These are phyloP conservation scores for Esox niger DNA, from an alignment of 2,113 vertebrate genomes.

Conservation along the genomic window DNA sequence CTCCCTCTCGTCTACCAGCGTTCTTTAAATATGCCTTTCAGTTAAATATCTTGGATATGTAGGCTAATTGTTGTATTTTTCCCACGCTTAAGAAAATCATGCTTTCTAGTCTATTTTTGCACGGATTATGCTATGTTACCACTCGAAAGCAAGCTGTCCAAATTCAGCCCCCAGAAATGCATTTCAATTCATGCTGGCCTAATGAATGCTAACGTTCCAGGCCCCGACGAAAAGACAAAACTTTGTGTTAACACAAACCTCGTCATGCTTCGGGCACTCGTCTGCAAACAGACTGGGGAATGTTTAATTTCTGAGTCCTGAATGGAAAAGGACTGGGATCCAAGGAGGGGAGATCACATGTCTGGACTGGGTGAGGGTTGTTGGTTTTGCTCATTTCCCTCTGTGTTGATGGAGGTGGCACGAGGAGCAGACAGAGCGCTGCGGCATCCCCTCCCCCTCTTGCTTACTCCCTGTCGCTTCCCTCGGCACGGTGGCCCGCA, in stretches of 20 bases:
- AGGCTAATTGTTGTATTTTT: no score
- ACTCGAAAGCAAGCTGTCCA: not conserved
- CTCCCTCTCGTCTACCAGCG: no score
- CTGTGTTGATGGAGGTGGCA: not conserved
- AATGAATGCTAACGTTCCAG: not conserved
- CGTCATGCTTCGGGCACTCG: not conserved
- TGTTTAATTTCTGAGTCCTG: not conserved
- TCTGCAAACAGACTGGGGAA: not conserved
- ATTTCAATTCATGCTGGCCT: not conserved
- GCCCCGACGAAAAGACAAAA: not conserved
- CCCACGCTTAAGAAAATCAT: no score
- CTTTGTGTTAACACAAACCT: not conserved
- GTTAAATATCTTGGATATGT: no score
- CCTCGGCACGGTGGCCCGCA: conserved; percentile 23
- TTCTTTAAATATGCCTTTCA: no score
- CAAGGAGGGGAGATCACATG: not conserved
- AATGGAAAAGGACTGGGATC: no score
- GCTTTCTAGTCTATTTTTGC: not conserved
- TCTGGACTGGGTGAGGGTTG: not conserved
- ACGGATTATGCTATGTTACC: not conserved
- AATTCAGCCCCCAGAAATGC: not conserved
- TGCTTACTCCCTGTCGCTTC: not conserved
- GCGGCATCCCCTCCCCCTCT: conserved; percentile 19
- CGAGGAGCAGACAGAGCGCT: conserved; percentile 37
- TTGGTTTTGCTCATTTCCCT: not conserved